These are phyloP conservation scores for Neoscelio sp. DNA, from an alignment of 2,888 invertebrate genomes.

Conservation along the genomic window DNA sequence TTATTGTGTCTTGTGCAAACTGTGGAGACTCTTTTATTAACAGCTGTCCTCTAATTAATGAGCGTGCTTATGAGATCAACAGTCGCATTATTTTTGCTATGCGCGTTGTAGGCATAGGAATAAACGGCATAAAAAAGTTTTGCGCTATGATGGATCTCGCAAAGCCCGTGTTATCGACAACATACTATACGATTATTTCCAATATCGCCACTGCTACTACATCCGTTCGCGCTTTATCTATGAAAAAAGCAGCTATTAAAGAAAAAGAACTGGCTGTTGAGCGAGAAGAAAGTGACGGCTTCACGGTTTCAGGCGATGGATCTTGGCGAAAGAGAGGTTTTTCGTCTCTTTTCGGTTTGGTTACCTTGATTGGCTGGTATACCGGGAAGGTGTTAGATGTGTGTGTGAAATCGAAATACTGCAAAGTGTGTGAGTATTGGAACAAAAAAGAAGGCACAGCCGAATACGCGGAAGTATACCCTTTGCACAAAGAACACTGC, in stretches of 20 bases:
- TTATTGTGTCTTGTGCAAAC: background rate
- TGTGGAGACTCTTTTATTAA: constrained; percentile 1
- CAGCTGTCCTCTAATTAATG: background rate
- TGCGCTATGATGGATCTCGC: constrained; percentile 25
- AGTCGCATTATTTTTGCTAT: constrained; percentile 13
- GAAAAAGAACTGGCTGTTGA: constrained; percentile 26
- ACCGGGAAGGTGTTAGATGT: constrained; percentile 42
- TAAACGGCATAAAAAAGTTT: constrained; percentile 41
- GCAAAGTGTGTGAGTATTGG: constrained; percentile 33
- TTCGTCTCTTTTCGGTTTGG: constrained; percentile 23
- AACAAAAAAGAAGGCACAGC: constrained; percentile 18
- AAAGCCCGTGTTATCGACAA: constrained; percentile 15
- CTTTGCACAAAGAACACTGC: constrained; percentile 16
- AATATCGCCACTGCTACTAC: constrained; percentile 5
- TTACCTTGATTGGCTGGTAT: constrained; percentile 31
- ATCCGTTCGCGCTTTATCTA: constrained; percentile 11
- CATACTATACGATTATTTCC: constrained; percentile 10
- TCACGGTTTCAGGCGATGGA: constrained; percentile 16
- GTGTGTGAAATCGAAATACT: constrained; percentile 27
- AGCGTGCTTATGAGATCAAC: constrained; percentile 10
- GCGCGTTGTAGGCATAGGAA: constrained; percentile 18
- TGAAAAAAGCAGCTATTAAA: constrained; percentile 22
- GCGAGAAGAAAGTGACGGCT: background rate
- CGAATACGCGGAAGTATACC: constrained; percentile 21
- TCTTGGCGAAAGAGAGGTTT: constrained; percentile 29